Evolutionary conservation across 2,797 vertebrate genomes (phyloP).

Genomic region (Crenichthys baileyi): DNA sequence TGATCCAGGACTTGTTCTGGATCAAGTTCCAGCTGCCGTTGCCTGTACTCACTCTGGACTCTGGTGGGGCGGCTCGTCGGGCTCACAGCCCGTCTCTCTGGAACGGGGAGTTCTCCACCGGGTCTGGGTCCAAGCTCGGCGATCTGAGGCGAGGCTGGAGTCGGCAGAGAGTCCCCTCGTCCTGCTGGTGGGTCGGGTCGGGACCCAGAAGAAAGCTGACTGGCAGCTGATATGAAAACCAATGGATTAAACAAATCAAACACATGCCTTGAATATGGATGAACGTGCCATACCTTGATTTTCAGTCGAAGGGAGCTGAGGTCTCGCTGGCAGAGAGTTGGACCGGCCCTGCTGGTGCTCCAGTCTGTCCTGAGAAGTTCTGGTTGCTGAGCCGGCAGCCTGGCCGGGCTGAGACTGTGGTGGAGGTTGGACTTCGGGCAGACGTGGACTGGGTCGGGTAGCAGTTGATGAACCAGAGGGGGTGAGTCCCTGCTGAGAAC

Average conservation of each 20-base stretch:
- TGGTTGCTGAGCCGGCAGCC: not conserved
- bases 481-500: conserved; percentile 30
- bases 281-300: conserved; percentile 34
- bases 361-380: conserved; percentile 9
- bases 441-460: conserved; percentile 24
- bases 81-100: not conserved
- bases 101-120: not conserved
- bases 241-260: not conserved
- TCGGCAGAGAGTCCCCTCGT: conserved; percentile 22
- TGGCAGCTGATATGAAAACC: not conserved
- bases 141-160: conserved; percentile 27
- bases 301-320: not conserved
- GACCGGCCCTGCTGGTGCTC: conserved; percentile 18
- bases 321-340: not conserved
- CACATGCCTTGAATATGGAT: too few relatives aligned
- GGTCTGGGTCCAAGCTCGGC: not conserved
- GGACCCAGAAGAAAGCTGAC: conserved; percentile 11
- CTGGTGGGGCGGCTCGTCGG: conserved; percentile 28
- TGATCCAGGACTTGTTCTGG: not conserved
- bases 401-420: conserved; percentile 4
- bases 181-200: conserved; percentile 12
- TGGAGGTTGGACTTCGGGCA: not conserved
- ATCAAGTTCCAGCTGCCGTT: not conserved
- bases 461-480: conserved; percentile 10
- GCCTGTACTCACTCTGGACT: conserved; percentile 66